Evolutionary conservation across 2,888 invertebrate genomes (phyloP).

Genomic region (Dryadula phaetusa): DNA sequence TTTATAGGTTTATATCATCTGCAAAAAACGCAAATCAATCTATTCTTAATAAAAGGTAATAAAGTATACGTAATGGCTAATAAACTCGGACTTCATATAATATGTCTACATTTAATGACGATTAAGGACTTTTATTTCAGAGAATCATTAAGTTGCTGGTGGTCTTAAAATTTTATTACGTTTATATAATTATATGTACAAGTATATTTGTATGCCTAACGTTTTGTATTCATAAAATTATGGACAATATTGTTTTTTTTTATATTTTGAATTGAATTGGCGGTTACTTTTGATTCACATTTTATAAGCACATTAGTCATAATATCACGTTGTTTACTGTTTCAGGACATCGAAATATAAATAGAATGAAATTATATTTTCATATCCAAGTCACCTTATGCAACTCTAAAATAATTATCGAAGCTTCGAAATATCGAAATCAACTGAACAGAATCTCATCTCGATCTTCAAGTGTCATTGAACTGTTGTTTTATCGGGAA

Average conservation of each 20-base stretch:
- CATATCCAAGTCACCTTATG: constrained; percentile 43
- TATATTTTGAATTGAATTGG: neutral
- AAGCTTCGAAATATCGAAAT: constrained; percentile 37
- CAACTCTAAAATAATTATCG: constrained; percentile 40
- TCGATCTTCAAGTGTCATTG: constrained; percentile 44
- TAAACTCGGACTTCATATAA: constrained; percentile 40
- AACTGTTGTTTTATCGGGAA: constrained; percentile 44
- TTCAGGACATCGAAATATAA: neutral
- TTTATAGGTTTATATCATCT: constrained; percentile 42
- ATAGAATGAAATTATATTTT: constrained; percentile 22
- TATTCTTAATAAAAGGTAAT: constrained; percentile 44
- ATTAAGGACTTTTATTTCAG: constrained; percentile 40
- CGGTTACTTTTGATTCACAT: constrained; percentile 3
- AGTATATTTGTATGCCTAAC: neutral
- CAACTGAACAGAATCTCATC: constrained; percentile 40
- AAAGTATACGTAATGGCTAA: constrained; percentile 41
- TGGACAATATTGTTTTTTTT: constrained; percentile 2
- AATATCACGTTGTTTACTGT: neutral
- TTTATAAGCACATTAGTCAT: neutral
- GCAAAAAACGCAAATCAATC: constrained; percentile 43
- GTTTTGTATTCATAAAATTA: constrained; percentile 19
- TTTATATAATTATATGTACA: constrained; percentile 14
- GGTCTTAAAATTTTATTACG: constrained; percentile 40
- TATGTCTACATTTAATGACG: constrained; percentile 36
- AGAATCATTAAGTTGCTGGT: constrained; percentile 37